A percentile compares a stretch with the other conserved stretches of the same genome.
Conservation (phyloP, 2,797 vertebrate genomes). For the Rhinatrema bivittatum region DNA sequence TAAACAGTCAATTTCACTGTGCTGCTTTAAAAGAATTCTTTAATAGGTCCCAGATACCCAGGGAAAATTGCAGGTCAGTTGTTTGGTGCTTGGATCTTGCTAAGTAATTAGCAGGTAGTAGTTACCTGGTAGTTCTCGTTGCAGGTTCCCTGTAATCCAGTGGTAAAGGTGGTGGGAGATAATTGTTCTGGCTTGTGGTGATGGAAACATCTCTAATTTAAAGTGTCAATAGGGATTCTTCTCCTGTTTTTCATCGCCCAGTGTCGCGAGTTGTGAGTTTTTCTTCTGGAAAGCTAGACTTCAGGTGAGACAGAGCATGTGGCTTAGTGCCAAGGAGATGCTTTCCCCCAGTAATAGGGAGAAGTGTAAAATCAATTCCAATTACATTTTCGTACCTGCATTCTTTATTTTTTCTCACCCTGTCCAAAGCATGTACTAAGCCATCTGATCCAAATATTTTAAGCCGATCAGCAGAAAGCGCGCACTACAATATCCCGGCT, state of each 20-base stretch:
- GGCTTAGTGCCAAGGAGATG: slow-evolving; percentile 39
- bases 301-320: slow-evolving; percentile 32
- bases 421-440: too few species aligned
- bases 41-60: slow-evolving; percentile 43
- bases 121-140: slow-evolving; percentile 42
- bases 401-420: too few species aligned
- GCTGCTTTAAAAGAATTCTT: slow-evolving; percentile 34
- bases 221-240: slow-evolving; percentile 51
- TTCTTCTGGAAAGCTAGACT: slow-evolving; percentile 34
- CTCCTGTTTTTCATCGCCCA: slow-evolving; percentile 24
- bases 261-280: slow-evolving; percentile 34
- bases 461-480: slow-evolving; percentile 7
- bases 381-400: too few species aligned
- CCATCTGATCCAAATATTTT: too few species aligned
- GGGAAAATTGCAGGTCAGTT: slow-evolving; percentile 44
- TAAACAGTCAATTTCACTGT: slow-evolving; percentile 39
- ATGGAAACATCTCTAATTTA: slow-evolving; percentile 47
- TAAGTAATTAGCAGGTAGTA: slow-evolving; percentile 54
- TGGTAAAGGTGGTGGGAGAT: slow-evolving; percentile 25
- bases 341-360: slow-evolving; percentile 9
- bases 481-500: neutral
- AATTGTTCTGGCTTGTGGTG: slow-evolving; percentile 36
- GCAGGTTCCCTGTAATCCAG: slow-evolving; percentile 36
- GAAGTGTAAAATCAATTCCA: slow-evolving; percentile 38
- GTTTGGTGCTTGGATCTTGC: slow-evolving; percentile 41